These are phyloP conservation scores for Erebia epiphron DNA, from an alignment of 2,888 invertebrate genomes.

Conservation along the genomic window DNA sequence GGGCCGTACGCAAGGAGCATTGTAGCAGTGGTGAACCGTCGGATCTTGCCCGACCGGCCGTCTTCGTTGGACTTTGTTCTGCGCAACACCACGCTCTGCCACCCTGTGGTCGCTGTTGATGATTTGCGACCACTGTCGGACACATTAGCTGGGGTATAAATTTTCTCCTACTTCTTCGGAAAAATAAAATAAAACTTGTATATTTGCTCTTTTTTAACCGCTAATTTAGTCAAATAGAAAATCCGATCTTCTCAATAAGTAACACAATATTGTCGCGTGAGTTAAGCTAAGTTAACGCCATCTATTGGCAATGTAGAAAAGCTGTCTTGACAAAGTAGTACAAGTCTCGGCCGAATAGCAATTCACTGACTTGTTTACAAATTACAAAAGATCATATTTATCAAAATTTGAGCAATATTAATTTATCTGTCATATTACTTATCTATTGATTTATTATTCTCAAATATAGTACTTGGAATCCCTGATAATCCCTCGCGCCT, in stretches of 20 bases:
- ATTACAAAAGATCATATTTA: too few relatives aligned
- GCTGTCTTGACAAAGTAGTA: too few relatives aligned
- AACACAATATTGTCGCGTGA: too few relatives aligned
- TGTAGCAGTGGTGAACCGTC: conserved; percentile 79
- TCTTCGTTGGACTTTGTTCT: conserved; percentile 78
- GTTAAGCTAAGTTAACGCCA: too few relatives aligned
- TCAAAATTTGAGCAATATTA: background rate
- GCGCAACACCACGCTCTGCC: conserved; percentile 88
- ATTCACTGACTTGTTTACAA: too few relatives aligned
- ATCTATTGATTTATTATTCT: conserved; percentile 43
- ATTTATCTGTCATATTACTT: background rate
- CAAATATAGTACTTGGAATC: conserved; percentile 88
- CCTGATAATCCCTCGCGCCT: conserved; percentile 86
- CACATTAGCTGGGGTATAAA: conserved; percentile 86
- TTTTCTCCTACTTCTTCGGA: too few relatives aligned
- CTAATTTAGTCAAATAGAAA: too few relatives aligned
- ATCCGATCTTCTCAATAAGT: too few relatives aligned
- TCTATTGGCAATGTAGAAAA: too few relatives aligned
- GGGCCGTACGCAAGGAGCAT: conserved; percentile 65
- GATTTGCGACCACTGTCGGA: conserved; percentile 87
- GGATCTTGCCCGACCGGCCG: conserved; percentile 69
- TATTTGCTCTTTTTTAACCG: too few relatives aligned
- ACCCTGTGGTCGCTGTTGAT: conserved; percentile 89
- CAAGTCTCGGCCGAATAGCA: too few relatives aligned
- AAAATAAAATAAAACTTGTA: too few relatives aligned